Percentiles rank a stretch among this genome's conserved stretches.
These are phyloP conservation scores for Oxyteleia sp. DNA, from an alignment of 2,888 invertebrate species.

Conservation along the genomic window DNA sequence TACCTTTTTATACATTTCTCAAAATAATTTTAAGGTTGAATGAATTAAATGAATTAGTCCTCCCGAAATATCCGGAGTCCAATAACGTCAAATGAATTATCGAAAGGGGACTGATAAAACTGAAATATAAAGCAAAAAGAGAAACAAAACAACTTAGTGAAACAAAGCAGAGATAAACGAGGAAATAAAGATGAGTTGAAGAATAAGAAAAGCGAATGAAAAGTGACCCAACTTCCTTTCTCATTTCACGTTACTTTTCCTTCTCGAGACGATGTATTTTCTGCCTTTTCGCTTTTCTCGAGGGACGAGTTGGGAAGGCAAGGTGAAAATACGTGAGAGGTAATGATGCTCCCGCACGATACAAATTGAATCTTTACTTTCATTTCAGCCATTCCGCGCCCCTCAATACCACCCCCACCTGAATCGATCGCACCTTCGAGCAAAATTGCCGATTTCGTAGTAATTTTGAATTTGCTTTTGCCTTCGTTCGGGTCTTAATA, in stretches of 20 bases:
- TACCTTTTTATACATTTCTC: conserved; percentile 51
- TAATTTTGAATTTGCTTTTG: conserved; percentile 71
- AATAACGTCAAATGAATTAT: not conserved
- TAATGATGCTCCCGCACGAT: conserved; percentile 75
- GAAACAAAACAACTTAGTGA: conserved; percentile 67
- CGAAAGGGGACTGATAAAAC: conserved; percentile 34
- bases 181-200: conserved; percentile 75
- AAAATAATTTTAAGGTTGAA: conserved; percentile 65
- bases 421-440: conserved; percentile 66
- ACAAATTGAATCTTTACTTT: conserved; percentile 76
- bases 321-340: conserved; percentile 75
- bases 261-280: conserved; percentile 73
- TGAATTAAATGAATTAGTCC: conserved; percentile 51
- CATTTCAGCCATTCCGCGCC: conserved; percentile 69
- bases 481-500: conserved; percentile 58
- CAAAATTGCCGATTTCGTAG: conserved; percentile 72
- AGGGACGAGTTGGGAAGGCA: conserved; percentile 72
- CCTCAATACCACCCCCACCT: conserved; percentile 45
- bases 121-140: conserved; percentile 59
- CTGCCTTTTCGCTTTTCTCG: conserved; percentile 74
- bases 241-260: conserved; percentile 75
- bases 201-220: conserved; percentile 74
- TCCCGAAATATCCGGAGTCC: conserved; percentile 25
- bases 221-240: conserved; percentile 75
- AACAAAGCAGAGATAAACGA: conserved; percentile 74